Base-by-base conservation (phyloP, 2,113 vertebrate species). In the Zapornia atra region DNA sequence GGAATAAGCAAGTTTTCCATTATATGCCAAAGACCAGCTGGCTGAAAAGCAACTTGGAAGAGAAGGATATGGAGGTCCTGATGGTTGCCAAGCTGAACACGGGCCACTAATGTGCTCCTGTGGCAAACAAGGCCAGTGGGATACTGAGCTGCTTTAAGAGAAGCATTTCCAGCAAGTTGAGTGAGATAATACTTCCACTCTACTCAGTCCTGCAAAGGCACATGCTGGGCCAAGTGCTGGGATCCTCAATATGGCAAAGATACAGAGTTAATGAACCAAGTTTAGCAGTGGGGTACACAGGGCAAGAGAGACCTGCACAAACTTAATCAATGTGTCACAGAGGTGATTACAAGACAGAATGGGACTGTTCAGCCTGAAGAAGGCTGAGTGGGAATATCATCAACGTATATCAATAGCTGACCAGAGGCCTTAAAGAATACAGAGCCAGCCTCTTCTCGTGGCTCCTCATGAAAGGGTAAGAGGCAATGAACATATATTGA, bases 101-200 rank as follows among this genome's bases (percentile, higher is more conserved):
- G 24, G 33, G 28, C 22, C n/a, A 86, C 15, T 20, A 40, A 57
- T 36, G 12, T 46, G 15, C 12, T 72, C 1, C 1, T 33, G 17
- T 51, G 38, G 26, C 28, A 69, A 86, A 80, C 6, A n/a, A 15
- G 5, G 5, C 11, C 28, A 34, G 10, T 51, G 53, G 24, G 15
- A 76, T 42, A 33, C 25, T n/a, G 38, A 70, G 36, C 9, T 71
- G 38, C 38, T 80, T 60, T 56, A 82, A 53, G 7, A 68, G 25
- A 13, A 69, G 15, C 5, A 16, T 46, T 63, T 31, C 15, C 24
- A 94, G 22, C 34, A 79, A 8, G 5, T 60, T 0, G 0, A 86
- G 14, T 19, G 25, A 82, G 1, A 12, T 64, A 36, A 36, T 46
- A 6, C 21, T 65, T 86, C 21, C 8, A 2, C 28, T 70, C 26